Evolutionary conservation across 2,797 vertebrate genomes (phyloP).

Genomic region (Notoglanidium macrostoma): DNA sequence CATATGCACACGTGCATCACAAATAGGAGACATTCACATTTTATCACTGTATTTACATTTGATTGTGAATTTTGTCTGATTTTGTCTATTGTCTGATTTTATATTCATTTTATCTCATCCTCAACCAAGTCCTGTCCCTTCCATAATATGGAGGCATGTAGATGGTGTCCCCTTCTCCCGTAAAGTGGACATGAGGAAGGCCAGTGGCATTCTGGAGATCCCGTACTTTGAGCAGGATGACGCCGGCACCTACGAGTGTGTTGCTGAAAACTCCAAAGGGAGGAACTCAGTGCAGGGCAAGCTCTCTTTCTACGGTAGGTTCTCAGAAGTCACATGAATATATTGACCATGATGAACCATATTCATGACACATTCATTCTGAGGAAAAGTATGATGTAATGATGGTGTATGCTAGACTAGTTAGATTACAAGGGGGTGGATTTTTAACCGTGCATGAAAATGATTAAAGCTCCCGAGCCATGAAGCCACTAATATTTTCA

Average conservation of each 20-base stretch:
- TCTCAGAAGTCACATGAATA: conserved; percentile 63
- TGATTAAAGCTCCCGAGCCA: conserved; percentile 74
- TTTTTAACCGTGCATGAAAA: conserved; percentile 71
- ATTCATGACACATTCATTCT: conserved; percentile 68
- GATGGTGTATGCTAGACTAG: not conserved
- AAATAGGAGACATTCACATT: not conserved
- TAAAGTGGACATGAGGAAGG: conserved; percentile 88
- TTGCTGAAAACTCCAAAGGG: conserved; percentile 93
- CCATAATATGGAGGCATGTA: conserved; percentile 87
- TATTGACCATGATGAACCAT: conserved; percentile 63
- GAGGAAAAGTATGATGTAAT: conserved; percentile 61
- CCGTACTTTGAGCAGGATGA: conserved; percentile 97
- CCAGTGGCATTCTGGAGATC: conserved; percentile 90
- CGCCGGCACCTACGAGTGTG: conserved; percentile 87
- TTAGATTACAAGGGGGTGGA: conserved; percentile 35
- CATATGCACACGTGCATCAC: not conserved
- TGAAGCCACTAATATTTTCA: conserved; percentile 76
- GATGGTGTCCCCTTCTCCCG: conserved; percentile 85
- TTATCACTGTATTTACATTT: not conserved
- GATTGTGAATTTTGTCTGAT: not conserved
- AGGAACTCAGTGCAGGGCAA: conserved; percentile 91
- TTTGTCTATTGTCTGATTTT: not conserved
- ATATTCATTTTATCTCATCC: conserved; percentile 21
- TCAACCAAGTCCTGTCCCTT: conserved; percentile 85
- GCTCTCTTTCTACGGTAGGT: conserved; percentile 92